Evolutionary conservation across 2,113 vertebrate species (phyloP), one percentile per base, ranked within the genome.

Genomic region (Sitta europaea): DNA sequence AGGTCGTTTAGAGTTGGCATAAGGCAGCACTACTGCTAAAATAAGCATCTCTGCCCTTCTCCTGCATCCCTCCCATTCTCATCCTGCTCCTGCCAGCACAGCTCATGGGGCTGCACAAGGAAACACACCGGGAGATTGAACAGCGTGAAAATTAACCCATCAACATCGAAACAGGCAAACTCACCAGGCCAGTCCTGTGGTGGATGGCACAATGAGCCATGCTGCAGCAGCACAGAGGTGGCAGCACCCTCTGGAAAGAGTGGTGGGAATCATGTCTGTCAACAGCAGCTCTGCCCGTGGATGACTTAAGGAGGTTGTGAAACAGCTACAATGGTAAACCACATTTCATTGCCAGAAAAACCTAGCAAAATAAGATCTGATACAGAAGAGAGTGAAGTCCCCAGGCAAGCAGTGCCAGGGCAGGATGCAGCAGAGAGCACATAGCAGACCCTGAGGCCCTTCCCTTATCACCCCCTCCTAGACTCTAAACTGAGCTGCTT

Each of bases 251-350:
- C 54, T 90, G 74, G 19, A 45, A 59, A 88, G 70, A 40, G 54
- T 2, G 1, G 48, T 1, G 1, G 75, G 61, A 90, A 75, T 53
- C 0, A 0, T 42, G 42, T 11, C 45, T 9, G 1, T 54, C 50
- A 59, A 72, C 48, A 90, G 79, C 83, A 88, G 62, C 67, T 94
- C 63, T 86, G 86, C 42, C 40, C 3, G 0, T 10, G 7, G 78
- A 43, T 57, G 50, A 88, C 18, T 42, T 61, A 9, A 24, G 25
- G 27, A 27, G 65, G 27, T 7, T 77, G 81, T 84, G 77, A 91
- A 96, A 92, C 23, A 71, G 33, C 47, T 63, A 45, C 42, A 27
- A 36, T 55, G 75, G 77, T 87, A 84, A 91, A 78, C 33, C n/a
- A 16, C 25, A 11, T 12, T 43, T 65, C 61, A 68, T 8, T 85